Percentiles rank a stretch among this genome's conserved stretches.
Evolutionary conservation across 2,888 invertebrate genomes (phyloP).

Genomic region (Agonopterix alstromeriana): DNA sequence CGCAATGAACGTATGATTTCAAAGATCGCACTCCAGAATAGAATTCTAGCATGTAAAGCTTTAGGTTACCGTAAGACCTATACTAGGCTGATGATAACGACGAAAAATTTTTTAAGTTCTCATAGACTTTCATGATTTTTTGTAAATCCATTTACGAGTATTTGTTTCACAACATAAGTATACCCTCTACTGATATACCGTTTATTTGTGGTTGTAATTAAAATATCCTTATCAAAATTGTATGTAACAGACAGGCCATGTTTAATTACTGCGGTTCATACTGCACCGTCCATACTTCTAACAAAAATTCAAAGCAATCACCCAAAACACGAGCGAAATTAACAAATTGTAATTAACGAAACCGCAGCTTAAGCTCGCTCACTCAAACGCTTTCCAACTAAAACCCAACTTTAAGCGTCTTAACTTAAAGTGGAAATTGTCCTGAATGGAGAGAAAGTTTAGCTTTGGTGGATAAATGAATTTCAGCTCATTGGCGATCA

Average conservation of each 20-base stretch:
- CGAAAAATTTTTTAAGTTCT: too few relatives aligned
- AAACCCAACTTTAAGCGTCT: conserved; percentile 17
- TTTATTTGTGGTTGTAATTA: neutral
- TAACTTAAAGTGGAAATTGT: conserved; percentile 18
- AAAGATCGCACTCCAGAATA: too few relatives aligned
- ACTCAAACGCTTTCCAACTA: neutral
- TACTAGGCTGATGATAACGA: too few relatives aligned
- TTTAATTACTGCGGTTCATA: neutral
- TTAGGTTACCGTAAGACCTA: too few relatives aligned
- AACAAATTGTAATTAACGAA: conserved; percentile 26
- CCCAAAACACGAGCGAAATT: conserved; percentile 14
- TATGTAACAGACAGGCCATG: neutral
- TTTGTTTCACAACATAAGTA: neutral
- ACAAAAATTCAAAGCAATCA: conserved; percentile 14
- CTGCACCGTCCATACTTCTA: neutral
- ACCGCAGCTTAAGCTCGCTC: conserved; percentile 9
- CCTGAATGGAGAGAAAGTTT: conserved; percentile 14
- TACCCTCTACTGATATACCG: neutral
- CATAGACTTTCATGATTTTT: too few relatives aligned
- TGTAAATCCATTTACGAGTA: neutral
- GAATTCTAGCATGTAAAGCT: too few relatives aligned
- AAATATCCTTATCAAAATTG: neutral
- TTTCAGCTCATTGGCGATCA: conserved; percentile 70
- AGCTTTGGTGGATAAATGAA: conserved; percentile 61
- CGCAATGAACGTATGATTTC: too few relatives aligned